Percentiles rank a stretch among this genome's conserved stretches.
Evolutionary conservation across 2,888 invertebrate species (phyloP).

Genomic region (Melinaea menophilus): DNA sequence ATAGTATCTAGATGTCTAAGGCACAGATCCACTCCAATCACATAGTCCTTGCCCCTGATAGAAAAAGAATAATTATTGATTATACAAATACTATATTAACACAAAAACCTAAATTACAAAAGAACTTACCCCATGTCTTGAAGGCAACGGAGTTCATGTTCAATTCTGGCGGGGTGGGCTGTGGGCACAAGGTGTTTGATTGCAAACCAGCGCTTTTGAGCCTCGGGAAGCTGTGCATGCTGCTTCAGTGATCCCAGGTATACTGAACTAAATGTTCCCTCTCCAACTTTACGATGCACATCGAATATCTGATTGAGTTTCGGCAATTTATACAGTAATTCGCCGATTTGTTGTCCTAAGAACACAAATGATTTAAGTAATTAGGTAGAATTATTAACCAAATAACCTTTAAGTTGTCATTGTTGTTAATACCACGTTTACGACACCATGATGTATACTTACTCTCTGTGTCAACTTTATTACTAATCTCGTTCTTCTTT

Average conservation of each 20-base stretch:
- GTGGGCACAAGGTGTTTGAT: constrained; percentile 93
- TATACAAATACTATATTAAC: background rate
- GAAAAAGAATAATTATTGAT: constrained; percentile 14
- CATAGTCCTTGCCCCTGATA: constrained; percentile 87
- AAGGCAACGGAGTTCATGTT: constrained; percentile 88
- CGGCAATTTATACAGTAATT: constrained; percentile 76
- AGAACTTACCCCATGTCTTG: constrained; percentile 83
- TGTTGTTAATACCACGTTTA: constrained; percentile 2
- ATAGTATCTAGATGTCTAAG: constrained; percentile 87
- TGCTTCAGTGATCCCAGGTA: constrained; percentile 84
- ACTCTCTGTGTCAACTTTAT: constrained; percentile 64
- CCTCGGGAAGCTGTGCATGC: constrained; percentile 51
- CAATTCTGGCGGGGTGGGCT: constrained; percentile 88
- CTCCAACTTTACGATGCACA: constrained; percentile 84
- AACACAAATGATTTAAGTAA: constrained; percentile 13
- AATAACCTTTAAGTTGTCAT: constrained; percentile 21
- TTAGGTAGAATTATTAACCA: background rate
- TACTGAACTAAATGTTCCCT: constrained; percentile 93
- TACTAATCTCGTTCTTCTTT: constrained; percentile 42
- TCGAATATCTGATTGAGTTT: constrained; percentile 80
- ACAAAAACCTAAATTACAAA: background rate
- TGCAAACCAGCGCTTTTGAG: constrained; percentile 82
- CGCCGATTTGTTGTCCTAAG: constrained; percentile 62
- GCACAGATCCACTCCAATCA: constrained; percentile 88
- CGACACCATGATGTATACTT: constrained; percentile 13